phyloP scores from a whole-genome alignment of 2,888 invertebrate species.

The Gymnosoma rotundatum region DNA sequence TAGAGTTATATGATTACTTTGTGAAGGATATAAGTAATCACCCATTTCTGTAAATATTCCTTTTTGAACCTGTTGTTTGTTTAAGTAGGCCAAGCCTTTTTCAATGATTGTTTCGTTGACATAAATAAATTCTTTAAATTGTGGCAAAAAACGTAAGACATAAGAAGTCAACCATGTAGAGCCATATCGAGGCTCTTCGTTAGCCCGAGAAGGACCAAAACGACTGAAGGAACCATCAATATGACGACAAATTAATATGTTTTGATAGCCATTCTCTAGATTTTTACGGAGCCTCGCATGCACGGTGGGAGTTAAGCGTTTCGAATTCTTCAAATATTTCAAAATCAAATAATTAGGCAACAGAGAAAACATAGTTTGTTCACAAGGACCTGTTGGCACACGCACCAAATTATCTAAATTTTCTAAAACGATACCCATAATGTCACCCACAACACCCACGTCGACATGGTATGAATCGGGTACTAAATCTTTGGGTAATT shows the following conservation, averaged over 20 bases:
- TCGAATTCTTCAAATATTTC: constrained; percentile 78
- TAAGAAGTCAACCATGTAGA: constrained; percentile 93
- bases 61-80: constrained; percentile 86
- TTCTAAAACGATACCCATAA: too few relatives aligned
- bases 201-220: constrained; percentile 82
- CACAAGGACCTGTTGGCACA: too few relatives aligned
- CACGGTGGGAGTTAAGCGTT: constrained; percentile 86
- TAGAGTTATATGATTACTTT: constrained; percentile 86
- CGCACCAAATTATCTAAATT: too few relatives aligned
- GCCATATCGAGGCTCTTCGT: constrained; percentile 83
- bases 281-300: constrained; percentile 83
- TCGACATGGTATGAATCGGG: constrained; percentile 85
- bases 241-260: constrained; percentile 92
- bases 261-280: constrained; percentile 94
- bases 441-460: constrained; percentile 84
- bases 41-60: constrained; percentile 92
- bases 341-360: constrained; percentile 77
- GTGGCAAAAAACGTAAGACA: constrained; percentile 85
- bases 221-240: constrained; percentile 95
- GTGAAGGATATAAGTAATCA: constrained; percentile 87
- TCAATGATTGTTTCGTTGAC: constrained; percentile 87
- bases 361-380: too few relatives aligned
- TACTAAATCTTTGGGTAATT: constrained; percentile 88
- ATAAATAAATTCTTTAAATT: constrained; percentile 84
- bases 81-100: constrained; percentile 87